phyloP scores from a whole-genome alignment of 2,888 invertebrate genomes.

The Prosapia bicincta region DNA sequence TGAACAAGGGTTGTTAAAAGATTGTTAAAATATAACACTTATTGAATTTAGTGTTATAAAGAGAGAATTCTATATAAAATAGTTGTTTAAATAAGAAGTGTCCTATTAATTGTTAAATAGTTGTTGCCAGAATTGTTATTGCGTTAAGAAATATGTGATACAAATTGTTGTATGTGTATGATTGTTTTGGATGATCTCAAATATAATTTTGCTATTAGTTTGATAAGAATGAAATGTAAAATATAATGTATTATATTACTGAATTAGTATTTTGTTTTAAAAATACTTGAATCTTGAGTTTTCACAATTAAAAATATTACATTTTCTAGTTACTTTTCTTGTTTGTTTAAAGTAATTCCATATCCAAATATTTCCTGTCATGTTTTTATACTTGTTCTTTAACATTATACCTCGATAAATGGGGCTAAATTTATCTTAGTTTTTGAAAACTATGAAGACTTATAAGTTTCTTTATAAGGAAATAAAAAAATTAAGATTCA shows the following conservation, averaged over 20 bases:
- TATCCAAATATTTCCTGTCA: no score
- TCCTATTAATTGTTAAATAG: background rate
- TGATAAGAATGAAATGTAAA: background rate
- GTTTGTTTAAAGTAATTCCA: no score
- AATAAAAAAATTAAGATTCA: no score
- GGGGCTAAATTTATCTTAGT: no score
- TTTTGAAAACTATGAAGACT: no score
- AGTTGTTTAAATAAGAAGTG: background rate
- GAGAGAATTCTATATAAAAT: background rate
- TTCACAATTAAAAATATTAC: constrained; percentile 20
- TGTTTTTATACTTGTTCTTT: no score
- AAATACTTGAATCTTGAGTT: constrained; percentile 2
- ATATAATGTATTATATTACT: background rate
- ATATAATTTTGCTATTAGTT: background rate
- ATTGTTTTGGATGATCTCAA: background rate
- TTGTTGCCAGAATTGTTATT: background rate
- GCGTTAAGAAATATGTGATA: background rate
- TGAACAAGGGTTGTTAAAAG: background rate
- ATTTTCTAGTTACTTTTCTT: background rate
- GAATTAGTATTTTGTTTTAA: constrained; percentile 22
- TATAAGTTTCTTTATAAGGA: no score
- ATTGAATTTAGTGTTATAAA: background rate
- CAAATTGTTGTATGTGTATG: background rate
- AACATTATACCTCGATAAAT: no score
- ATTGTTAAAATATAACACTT: background rate